Conservation (phyloP, 1,140 invertebrate species). For the Drosophila nebulosa region DNA sequence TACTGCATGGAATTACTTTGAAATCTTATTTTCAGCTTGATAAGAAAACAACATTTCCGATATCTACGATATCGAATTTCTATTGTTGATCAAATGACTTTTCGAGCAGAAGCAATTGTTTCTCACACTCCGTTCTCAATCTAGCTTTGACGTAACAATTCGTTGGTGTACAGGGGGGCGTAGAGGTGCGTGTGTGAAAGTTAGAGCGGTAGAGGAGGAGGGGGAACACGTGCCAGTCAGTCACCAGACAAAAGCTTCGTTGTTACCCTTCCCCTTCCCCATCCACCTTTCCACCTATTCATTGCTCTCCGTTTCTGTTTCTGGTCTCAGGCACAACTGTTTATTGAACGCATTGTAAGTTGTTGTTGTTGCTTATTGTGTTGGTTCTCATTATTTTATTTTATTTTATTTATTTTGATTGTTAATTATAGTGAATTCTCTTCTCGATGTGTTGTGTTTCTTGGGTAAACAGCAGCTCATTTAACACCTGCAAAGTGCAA, state of each 20-base stretch:
- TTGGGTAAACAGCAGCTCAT: not conserved
- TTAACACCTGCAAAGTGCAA: not conserved
- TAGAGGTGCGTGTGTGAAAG: not conserved
- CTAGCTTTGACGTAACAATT: not conserved
- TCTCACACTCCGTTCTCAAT: not conserved
- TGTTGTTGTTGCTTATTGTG: not conserved
- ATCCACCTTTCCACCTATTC: no score
- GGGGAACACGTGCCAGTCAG: not conserved
- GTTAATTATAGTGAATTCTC: not conserved
- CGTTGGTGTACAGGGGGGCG: not conserved
- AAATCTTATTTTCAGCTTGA: not conserved
- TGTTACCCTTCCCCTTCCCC: not conserved
- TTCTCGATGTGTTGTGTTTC: not conserved
- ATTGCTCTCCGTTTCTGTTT: not conserved
- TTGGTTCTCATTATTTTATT: not conserved
- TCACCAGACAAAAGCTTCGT: not conserved
- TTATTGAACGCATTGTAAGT: not conserved
- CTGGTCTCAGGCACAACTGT: slow-evolving; percentile 15
- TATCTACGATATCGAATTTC: no score
- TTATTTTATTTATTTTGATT: not conserved
- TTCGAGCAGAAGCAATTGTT: not conserved
- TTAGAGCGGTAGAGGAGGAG: not conserved
- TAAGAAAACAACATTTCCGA: not conserved
- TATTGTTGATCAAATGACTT: not conserved
- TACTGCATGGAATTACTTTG: no score